Evolutionary conservation across 2,113 vertebrate genomes (phyloP).

Genomic region (Cervus canadensis): DNA sequence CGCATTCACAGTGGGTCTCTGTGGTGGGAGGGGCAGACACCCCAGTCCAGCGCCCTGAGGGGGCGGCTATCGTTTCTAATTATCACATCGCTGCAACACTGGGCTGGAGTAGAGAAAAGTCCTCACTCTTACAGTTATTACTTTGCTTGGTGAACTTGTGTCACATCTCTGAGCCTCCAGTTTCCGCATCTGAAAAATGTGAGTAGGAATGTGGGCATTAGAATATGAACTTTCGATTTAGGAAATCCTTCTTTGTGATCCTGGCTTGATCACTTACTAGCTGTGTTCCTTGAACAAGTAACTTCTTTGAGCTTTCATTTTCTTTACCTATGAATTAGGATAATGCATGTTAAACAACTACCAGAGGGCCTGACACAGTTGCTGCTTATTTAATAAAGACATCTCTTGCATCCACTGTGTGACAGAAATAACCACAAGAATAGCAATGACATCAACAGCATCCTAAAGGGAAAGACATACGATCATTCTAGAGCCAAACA

Average conservation of each 20-base stretch:
- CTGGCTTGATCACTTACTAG: not conserved
- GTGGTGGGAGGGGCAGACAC: not conserved
- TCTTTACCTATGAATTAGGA: not conserved
- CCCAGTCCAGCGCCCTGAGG: not conserved
- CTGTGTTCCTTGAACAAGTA: not conserved
- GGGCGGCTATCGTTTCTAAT: not conserved
- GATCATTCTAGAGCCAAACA: not conserved
- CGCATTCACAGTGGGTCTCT: not conserved
- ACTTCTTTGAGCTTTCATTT: not conserved
- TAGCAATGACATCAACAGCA: not conserved
- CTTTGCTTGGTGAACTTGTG: not conserved
- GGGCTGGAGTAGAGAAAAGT: not conserved
- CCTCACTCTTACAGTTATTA: not conserved
- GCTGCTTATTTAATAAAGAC: not conserved
- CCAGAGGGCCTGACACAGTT: not conserved
- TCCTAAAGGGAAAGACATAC: not conserved
- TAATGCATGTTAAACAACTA: not conserved
- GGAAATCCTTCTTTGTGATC: not conserved
- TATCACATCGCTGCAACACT: not conserved
- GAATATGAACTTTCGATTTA: not conserved
- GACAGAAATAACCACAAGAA: not conserved
- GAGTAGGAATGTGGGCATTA: not conserved
- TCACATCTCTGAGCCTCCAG: not conserved
- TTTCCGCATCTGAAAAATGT: not conserved
- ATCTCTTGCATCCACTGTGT: not conserved